phyloP scores from a whole-genome alignment of 2,888 invertebrate genomes.

The Rhagonycha lutea region DNA sequence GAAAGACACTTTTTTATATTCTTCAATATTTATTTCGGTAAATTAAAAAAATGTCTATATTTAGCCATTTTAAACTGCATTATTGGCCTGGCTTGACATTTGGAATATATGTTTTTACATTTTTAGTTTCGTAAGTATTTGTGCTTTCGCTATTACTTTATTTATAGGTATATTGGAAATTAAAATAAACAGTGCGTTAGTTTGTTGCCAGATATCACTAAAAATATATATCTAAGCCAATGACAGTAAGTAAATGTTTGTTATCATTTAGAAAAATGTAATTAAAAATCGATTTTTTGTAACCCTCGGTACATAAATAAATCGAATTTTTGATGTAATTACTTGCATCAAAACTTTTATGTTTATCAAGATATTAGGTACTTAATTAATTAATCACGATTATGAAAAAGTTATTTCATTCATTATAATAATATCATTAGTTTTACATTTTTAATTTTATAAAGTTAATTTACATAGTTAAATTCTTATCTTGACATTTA shows the following conservation, averaged over 20 bases:
- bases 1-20: not conserved
- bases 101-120: conserved; percentile 23
- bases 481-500: too few species aligned
- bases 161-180: not conserved
- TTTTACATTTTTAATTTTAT: too few species aligned
- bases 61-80: conserved; percentile 2
- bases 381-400: not conserved
- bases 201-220: not conserved
- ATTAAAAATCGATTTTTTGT: not conserved
- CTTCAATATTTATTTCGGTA: not conserved
- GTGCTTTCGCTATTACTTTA: conserved; percentile 17
- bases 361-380: not conserved
- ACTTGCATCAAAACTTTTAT: not conserved
- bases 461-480: too few species aligned
- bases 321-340: too few species aligned
- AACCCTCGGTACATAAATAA: too few species aligned
- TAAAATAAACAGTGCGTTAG: not conserved
- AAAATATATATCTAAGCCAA: not conserved
- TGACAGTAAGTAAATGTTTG: not conserved
- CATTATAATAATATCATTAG: not conserved
- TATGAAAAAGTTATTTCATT: not conserved
- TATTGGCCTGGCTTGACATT: conserved; percentile 15
- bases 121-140: conserved; percentile 32
- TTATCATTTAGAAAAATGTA: not conserved
- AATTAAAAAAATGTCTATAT: not conserved